These are phyloP conservation scores for Caenorhabditis sinica DNA, from an alignment of 2,888 invertebrate genomes.

Conservation along the genomic window DNA sequence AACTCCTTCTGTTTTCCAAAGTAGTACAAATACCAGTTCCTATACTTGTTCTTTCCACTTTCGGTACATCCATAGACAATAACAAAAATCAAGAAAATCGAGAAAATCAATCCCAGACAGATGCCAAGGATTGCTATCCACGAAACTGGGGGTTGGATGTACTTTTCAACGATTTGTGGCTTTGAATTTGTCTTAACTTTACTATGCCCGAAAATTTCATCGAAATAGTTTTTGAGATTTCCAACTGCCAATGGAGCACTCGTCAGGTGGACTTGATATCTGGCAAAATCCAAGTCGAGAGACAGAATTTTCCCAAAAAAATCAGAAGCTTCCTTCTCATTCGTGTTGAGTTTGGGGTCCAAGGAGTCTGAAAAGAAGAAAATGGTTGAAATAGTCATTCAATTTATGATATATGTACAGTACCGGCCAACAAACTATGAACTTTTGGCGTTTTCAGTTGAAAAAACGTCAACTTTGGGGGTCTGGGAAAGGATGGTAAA, in stretches of 20 bases:
- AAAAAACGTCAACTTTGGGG: no score
- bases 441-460: no score
- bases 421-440: no score
- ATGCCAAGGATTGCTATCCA: neutral
- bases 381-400: no score
- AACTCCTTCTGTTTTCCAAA: constrained; percentile 13
- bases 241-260: neutral
- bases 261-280: neutral
- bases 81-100: neutral
- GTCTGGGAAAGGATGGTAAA: no score
- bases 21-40: neutral
- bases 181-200: neutral
- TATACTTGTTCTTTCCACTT: constrained; percentile 7
- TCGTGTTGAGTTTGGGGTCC: neutral
- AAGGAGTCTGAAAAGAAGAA: neutral
- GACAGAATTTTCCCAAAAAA: neutral
- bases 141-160: neutral
- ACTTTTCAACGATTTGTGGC: neutral
- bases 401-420: no score
- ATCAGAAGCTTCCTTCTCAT: neutral
- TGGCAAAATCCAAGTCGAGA: constrained; percentile 1
- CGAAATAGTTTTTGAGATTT: neutral
- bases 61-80: constrained; percentile 7
- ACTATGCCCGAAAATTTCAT: neutral
- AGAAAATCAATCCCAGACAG: neutral